Percentiles rank a stretch among this genome's conserved stretches.
phyloP scores from a whole-genome alignment of 2,113 vertebrate genomes.

The Phalacrocorax pelagicus region DNA sequence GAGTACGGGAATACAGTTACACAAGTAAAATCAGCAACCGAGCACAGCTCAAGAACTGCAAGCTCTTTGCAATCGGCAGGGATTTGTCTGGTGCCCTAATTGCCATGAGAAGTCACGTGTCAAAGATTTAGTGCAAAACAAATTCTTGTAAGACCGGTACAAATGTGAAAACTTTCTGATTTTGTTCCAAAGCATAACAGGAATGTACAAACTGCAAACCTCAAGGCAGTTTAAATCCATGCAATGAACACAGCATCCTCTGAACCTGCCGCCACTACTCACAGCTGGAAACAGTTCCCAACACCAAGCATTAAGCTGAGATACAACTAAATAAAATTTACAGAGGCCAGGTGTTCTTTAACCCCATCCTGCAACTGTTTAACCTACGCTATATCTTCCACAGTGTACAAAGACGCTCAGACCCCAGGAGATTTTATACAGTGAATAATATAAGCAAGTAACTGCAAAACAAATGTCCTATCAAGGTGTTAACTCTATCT shows the following conservation, averaged over 20 bases:
- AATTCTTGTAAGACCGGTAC: neutral
- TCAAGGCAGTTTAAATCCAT: neutral
- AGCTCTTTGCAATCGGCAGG: neutral
- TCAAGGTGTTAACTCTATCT: neutral
- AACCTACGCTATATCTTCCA: neutral
- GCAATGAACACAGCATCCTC: neutral
- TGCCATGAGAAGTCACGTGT: neutral
- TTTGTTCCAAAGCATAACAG: neutral
- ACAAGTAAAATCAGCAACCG: neutral
- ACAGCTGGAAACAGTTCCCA: neutral
- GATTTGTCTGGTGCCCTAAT: slow-evolving; percentile 1
- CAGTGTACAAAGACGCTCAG: neutral
- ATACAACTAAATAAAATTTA: neutral
- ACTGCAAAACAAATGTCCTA: neutral
- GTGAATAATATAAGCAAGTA: neutral
- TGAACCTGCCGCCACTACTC: neutral
- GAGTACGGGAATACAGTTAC: neutral
- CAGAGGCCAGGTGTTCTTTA: neutral
- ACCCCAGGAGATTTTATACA: neutral
- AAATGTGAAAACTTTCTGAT: neutral
- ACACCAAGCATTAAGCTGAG: neutral
- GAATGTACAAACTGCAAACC: slow-evolving; percentile 33
- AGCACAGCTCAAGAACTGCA: neutral
- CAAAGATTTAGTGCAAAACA: slow-evolving; percentile 9
- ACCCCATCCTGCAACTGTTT: neutral